phyloP scores from a whole-genome alignment of 2,888 invertebrate species.

The Ectobius pallidus region DNA sequence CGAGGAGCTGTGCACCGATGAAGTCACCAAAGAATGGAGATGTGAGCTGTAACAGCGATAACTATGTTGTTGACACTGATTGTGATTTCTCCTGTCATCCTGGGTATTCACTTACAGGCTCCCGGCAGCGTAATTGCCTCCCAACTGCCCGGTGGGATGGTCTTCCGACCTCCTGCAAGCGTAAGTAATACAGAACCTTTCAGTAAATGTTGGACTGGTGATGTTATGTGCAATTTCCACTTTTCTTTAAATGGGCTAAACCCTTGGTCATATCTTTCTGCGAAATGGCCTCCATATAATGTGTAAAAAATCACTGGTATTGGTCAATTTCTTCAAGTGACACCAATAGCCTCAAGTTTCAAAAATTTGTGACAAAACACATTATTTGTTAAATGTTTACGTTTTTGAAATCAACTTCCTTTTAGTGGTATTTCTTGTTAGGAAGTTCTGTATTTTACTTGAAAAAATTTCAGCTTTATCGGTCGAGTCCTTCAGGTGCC shows the following conservation, averaged over 20 bases:
- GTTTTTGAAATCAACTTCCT: too few relatives aligned
- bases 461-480: too few relatives aligned
- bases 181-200: constrained; percentile 52
- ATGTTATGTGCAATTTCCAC: not conserved
- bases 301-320: too few relatives aligned
- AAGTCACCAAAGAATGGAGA: constrained; percentile 62
- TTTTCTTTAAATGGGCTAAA: constrained; percentile 9
- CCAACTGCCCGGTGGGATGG: constrained; percentile 74
- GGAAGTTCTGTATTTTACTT: too few relatives aligned
- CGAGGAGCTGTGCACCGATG: constrained; percentile 66
- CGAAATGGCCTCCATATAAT: too few relatives aligned
- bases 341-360: not conserved
- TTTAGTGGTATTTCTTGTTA: too few relatives aligned
- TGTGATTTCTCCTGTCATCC: constrained; percentile 68
- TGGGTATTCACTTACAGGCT: constrained; percentile 69
- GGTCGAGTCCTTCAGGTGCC: too few relatives aligned
- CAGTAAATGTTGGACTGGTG: not conserved
- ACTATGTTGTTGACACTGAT: constrained; percentile 62
- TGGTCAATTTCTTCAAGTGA: too few relatives aligned
- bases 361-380: not conserved
- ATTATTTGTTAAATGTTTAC: too few relatives aligned
- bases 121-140: constrained; percentile 66
- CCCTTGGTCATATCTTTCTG: not conserved
- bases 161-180: constrained; percentile 67
- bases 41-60: constrained; percentile 55